A percentile compares a stretch with the other conserved stretches of the same genome.
Conservation (phyloP, 2,113 vertebrate species). For the Ploceus nigricollis region DNA sequence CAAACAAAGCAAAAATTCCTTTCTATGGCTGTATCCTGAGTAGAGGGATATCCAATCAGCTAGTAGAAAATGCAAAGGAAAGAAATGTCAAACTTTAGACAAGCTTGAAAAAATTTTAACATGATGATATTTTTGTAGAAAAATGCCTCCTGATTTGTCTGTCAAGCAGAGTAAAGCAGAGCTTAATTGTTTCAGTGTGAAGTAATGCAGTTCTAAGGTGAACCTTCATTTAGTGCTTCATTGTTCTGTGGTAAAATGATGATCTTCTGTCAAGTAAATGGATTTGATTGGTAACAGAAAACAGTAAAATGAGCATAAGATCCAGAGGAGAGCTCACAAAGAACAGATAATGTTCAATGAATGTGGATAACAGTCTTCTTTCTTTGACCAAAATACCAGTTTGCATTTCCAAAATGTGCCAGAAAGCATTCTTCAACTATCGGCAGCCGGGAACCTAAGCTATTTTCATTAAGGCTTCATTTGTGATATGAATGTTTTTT, state of each 20-base stretch:
- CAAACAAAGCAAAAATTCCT: not conserved
- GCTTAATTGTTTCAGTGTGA: not conserved
- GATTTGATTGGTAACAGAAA: not conserved
- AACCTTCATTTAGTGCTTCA: not conserved
- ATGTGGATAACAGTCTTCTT: not conserved
- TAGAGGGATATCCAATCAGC: not conserved
- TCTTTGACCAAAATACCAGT: not conserved
- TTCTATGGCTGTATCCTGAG: not conserved
- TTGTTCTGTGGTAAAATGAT: not conserved
- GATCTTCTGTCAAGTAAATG: not conserved
- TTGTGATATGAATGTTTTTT: not conserved
- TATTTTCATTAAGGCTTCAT: not conserved
- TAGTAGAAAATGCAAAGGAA: not conserved
- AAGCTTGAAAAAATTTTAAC: not conserved
- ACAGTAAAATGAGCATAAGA: not conserved
- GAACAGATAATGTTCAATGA: not conserved
- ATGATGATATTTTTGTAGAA: not conserved
- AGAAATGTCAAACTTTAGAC: not conserved
- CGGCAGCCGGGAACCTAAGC: fast-evolving
- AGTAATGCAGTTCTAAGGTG: not conserved
- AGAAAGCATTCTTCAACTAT: not conserved
- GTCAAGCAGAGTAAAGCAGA: not conserved
- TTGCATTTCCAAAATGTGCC: not conserved
- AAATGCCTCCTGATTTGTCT: not conserved
- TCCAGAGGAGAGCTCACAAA: not conserved